phyloP scores from a whole-genome alignment of 2,797 vertebrate genomes.

The Arctocebus calabarensis region DNA sequence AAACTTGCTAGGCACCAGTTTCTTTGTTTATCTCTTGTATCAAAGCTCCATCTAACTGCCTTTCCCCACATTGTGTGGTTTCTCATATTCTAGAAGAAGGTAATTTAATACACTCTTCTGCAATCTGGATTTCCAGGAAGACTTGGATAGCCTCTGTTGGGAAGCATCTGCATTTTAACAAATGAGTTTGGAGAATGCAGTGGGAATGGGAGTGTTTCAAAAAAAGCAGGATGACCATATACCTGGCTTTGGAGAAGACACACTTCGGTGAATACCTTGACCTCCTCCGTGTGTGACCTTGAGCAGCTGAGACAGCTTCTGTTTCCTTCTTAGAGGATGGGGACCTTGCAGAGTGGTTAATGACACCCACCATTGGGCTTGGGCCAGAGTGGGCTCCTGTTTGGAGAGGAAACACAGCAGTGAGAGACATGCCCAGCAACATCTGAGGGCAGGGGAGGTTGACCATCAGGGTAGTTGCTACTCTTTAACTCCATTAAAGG shows the following conservation, averaged over 20 bases:
- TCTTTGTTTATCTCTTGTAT: background rate
- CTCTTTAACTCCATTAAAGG: background rate
- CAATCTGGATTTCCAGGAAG: background rate
- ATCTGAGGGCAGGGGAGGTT: too few relatives aligned
- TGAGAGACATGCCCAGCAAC: too few relatives aligned
- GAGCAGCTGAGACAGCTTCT: background rate
- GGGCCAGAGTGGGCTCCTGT: background rate
- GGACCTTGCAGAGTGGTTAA: background rate
- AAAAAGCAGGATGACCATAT: too few relatives aligned
- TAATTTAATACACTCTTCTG: background rate
- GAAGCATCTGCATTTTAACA: background rate
- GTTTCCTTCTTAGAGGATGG: background rate
- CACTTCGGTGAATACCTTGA: background rate
- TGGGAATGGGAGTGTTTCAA: background rate
- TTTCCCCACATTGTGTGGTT: background rate
- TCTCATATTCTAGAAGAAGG: conserved; percentile 20
- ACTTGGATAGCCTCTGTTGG: background rate
- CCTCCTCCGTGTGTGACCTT: background rate
- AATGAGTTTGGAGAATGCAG: background rate
- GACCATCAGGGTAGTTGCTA: background rate
- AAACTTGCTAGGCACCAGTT: background rate
- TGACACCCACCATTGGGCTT: background rate
- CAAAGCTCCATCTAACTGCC: background rate
- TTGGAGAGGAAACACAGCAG: accelerated
- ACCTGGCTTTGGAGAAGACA: background rate